Evolutionary conservation across 2,888 invertebrate species (phyloP).

Genomic region (Cephonodes hylas): DNA sequence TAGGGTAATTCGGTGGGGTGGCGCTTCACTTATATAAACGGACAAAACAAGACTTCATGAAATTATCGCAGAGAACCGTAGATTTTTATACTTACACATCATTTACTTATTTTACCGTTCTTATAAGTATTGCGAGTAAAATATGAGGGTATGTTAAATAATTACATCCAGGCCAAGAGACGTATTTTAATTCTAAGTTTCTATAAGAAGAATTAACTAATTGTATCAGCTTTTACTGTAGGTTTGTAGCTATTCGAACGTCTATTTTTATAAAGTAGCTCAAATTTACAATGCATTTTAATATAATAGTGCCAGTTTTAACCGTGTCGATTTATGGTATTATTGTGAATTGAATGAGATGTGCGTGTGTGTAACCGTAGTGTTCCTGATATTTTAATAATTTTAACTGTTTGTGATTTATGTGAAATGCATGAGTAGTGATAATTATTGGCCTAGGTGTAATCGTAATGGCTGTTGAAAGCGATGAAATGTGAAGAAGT

Average conservation of each 20-base stretch:
- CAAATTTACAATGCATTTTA: not conserved
- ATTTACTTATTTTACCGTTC: not conserved
- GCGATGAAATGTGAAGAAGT: not conserved
- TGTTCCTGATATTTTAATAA: no score
- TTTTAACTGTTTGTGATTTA: no score
- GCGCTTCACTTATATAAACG: not conserved
- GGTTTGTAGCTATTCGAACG: not conserved
- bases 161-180: not conserved
- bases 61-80: not conserved
- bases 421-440: not conserved
- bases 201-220: not conserved
- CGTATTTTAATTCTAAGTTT: not conserved
- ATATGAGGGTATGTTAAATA: not conserved
- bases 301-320: conserved; percentile 7
- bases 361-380: not conserved
- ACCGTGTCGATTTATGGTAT: not conserved
- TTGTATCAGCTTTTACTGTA: not conserved
- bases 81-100: not conserved
- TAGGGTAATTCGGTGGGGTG: not conserved
- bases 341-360: not conserved
- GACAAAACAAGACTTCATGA: not conserved
- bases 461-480: no score
- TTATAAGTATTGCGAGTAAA: no score
- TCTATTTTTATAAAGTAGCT: not conserved
- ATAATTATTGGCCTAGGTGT: not conserved